Conservation (phyloP, 1,140 invertebrate species). For the Pseudomyrmex flavicornis region DNA sequence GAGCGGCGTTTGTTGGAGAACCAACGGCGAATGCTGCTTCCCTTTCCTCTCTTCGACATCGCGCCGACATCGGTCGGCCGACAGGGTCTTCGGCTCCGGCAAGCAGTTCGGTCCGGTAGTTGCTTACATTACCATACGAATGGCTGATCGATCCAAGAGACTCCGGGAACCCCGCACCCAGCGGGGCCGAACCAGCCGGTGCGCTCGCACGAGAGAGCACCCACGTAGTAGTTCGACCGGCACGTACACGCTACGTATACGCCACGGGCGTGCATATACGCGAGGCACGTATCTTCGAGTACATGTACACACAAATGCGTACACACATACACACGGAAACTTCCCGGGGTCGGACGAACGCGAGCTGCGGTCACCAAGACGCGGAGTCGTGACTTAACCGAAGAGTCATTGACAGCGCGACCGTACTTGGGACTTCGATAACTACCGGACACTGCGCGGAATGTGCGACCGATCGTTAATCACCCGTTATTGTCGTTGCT, state of each 20-base stretch:
- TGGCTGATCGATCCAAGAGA: constrained; percentile 81
- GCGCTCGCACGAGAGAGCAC: constrained; percentile 39
- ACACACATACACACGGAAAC: background rate
- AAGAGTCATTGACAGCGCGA: constrained; percentile 56
- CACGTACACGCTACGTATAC: constrained; percentile 44
- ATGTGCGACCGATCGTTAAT: constrained; percentile 75
- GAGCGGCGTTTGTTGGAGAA: constrained; percentile 13
- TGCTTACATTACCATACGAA: constrained; percentile 84
- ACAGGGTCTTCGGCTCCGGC: constrained; percentile 75
- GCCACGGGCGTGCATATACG: constrained; percentile 35
- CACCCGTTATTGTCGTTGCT: constrained; percentile 80
- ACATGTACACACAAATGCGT: background rate
- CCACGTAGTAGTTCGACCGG: constrained; percentile 57
- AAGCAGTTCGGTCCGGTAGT: constrained; percentile 82
- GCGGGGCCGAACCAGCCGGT: constrained; percentile 46
- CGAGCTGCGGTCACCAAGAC: constrained; percentile 1
- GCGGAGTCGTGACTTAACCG: background rate
- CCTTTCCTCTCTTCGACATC: constrained; percentile 67
- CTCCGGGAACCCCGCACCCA: constrained; percentile 66
- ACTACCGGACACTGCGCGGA: background rate
- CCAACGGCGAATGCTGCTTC: constrained; percentile 53
- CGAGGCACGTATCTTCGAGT: background rate
- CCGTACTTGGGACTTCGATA: constrained; percentile 60
- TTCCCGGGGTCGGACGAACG: background rate
- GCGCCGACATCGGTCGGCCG: constrained; percentile 63